Evolutionary conservation across 92 coral and sea anemone genomes (phyloP).

Genomic region (Umimayanthus kanabou): DNA sequence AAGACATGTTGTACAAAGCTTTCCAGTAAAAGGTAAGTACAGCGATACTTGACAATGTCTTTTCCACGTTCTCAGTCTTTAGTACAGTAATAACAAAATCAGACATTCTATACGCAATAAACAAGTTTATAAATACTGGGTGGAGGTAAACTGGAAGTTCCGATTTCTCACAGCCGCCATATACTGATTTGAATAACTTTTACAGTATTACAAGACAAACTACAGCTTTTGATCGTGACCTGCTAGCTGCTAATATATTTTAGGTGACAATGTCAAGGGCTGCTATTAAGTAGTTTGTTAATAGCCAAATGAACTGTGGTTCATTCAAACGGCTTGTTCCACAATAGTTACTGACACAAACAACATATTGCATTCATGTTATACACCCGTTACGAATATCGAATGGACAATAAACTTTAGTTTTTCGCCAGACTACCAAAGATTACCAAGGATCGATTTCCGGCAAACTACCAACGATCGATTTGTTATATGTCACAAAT

Average conservation of each 20-base stretch:
- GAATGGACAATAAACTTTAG: no score
- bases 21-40: slow-evolving; percentile 37
- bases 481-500: no score
- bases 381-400: no score
- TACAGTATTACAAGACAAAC: background rate
- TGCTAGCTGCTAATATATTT: background rate
- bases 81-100: background rate
- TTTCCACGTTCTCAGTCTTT: background rate
- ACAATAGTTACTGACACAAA: background rate
- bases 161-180: background rate
- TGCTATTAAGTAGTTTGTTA: background rate
- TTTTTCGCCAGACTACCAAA: no score
- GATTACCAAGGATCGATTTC: no score
- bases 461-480: no score
- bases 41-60: background rate
- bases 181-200: background rate
- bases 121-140: background rate
- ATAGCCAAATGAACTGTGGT: background rate
- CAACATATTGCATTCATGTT: no score
- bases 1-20: slow-evolving; percentile 25
- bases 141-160: background rate
- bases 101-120: background rate
- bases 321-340: background rate
- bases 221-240: background rate
- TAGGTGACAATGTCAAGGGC: slow-evolving; percentile 13